phyloP scores from a whole-genome alignment of 2,888 invertebrate species.

The Pyrgus malvae region DNA sequence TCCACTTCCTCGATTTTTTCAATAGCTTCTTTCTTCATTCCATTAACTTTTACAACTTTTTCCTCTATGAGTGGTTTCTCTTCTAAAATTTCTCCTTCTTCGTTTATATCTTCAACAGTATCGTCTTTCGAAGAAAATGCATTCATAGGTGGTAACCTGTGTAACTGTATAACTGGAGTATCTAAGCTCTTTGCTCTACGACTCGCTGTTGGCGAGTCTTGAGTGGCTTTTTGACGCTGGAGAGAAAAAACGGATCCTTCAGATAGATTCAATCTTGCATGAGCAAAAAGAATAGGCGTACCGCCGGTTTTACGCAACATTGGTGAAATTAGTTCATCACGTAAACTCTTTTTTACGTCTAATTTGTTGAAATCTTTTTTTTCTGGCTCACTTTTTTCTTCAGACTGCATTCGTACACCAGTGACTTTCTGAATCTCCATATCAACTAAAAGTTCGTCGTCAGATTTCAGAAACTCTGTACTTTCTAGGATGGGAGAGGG shows the following conservation, averaged over 20 bases:
- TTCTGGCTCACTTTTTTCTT: conserved; percentile 59
- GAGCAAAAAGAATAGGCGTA: conserved; percentile 89
- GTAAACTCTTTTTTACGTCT: conserved; percentile 77
- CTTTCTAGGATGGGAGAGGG: conserved; percentile 84
- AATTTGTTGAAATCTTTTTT: conserved; percentile 56
- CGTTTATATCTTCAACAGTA: conserved; percentile 89
- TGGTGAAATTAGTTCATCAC: conserved; percentile 87
- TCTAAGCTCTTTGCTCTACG: conserved; percentile 92
- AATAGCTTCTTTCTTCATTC: conserved; percentile 58
- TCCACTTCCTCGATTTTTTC: conserved; percentile 79
- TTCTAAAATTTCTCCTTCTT: conserved; percentile 83
- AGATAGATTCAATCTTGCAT: conserved; percentile 89
- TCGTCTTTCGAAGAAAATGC: conserved; percentile 95
- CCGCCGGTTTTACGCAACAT: conserved; percentile 87
- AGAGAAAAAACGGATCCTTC: conserved; percentile 91
- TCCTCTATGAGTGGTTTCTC: conserved; percentile 80
- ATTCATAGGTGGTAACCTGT: conserved; percentile 90
- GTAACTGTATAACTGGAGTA: conserved; percentile 90
- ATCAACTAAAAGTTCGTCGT: conserved; percentile 80
- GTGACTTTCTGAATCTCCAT: conserved; percentile 81
- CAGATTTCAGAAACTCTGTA: conserved; percentile 82
- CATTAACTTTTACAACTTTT: conserved; percentile 45
- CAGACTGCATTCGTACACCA: conserved; percentile 57
- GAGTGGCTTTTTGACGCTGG: conserved; percentile 89
- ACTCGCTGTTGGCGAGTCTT: conserved; percentile 87